Base-by-base conservation (phyloP, 2,888 invertebrate genomes). In the Phania funesta region DNA sequence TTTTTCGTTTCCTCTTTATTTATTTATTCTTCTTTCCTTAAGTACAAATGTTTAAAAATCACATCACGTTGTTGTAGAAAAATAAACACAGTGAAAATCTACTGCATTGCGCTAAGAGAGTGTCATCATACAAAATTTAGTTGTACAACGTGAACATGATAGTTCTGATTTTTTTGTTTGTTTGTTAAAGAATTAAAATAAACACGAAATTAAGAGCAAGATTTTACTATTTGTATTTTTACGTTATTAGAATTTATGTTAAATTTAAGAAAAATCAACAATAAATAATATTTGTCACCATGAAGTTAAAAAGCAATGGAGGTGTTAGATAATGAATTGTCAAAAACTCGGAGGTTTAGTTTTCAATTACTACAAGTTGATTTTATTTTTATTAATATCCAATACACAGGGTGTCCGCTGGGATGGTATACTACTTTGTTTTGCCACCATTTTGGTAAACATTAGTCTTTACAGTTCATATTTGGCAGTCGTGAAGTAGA, bases 101-200 rank as follows among this genome's bases (percentile, higher is more conserved):
- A 82, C 82, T 82, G 82, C 82, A 82, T 75, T 82, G 82, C 82
- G 82, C 82, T 82, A 78, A 70, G 70, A 73, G 65, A 82, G 78
- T 78, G 78, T 78, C 78, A 65, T 65, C 74, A 75, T 70, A 75
- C 54, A 44, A 75, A 75, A 74, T 82, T 78, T 70, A 67, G 62
- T 68, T 74, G 62, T 35, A 46, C 41, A 48, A 52, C 64, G 48
- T 71, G 41, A 50, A 64, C 56, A 44, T 26, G 20, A 71, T 60
- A 50, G 41, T 58, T 75, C 3, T 24, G 29, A 9, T 26, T 38
- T 58, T 48, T 35, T 52, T 16, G 52, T 35, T 35, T 44, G n/a
- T n/a, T n/a, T n/a, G n/a, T 46, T 16, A 22, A 3, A 13, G 26
- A 46, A 32, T 56, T n/a, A 65, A 76, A 68, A 46, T 48, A 32